Base-by-base conservation (phyloP, 2,797 vertebrate genomes). In the Gymnodraco acuticeps region DNA sequence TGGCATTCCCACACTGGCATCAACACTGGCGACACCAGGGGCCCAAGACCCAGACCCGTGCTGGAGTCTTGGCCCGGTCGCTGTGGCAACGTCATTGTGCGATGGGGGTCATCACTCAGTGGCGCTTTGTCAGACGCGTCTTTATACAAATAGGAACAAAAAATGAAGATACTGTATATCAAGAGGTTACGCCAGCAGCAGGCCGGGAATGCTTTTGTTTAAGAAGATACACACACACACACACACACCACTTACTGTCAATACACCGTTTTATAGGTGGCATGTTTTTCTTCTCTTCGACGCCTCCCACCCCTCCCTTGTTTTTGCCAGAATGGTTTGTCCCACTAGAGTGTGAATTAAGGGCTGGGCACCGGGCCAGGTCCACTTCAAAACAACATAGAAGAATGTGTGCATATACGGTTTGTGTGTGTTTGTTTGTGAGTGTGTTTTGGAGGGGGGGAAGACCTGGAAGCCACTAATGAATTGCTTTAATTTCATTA, bases 51-150 rank as follows among this genome's bases (percentile, higher is more conserved):
- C 62, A 70, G 61, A 66, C 53, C 79, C 79, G 67, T 51, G 67
- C 50, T 73, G 68, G 61, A 81, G 85, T 88, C 77, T 68, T 80
- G 81, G 77, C 68, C 76, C 68, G 1, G 73, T 93, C 55, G 63
- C 90, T 74, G 50, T 62, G 84, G 89, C 74, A 88, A 92, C 86
- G 19, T 81, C 72, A 89, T 85, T 89, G 87, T 87, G 82, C 38
- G 58, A 69, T 13, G 9, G 48, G 59, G 77, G 73, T 83, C 90
- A 90, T 92, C 80, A 27, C 77, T 92, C 88, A 89, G 84, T 10
- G 3, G 60, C 3, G 77, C 68, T 83, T 88, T 91, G 87, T 90
- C 65, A 58, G 12, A 60, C 4, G 3, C 12, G 68, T 86, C 85
- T 83, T 91, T 75, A 41, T 10, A 58, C 73, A 82, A 76, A 84